Conservation (phyloP, 2,888 invertebrate species). For the Dilophus febrilis region DNA sequence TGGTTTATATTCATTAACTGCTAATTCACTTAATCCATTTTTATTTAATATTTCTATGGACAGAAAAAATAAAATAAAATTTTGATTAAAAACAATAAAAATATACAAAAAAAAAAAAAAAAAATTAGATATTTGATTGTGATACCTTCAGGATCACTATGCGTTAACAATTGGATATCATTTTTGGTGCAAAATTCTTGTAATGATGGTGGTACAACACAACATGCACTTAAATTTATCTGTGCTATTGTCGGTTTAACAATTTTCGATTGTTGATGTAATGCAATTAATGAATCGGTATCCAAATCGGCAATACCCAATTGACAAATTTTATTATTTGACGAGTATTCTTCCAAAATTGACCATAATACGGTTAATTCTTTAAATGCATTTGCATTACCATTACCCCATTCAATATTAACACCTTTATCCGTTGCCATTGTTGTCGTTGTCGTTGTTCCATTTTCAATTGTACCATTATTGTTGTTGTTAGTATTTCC, state of each 20-base stretch:
- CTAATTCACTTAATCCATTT: conserved; percentile 39
- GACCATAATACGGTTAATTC: conserved; percentile 62
- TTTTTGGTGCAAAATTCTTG: conserved; percentile 79
- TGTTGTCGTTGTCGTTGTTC: background rate
- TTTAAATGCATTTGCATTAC: conserved; percentile 32
- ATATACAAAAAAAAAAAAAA: background rate
- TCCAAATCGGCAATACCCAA: conserved; percentile 85
- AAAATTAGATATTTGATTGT: conserved; percentile 4
- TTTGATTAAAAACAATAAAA: conserved; percentile 8
- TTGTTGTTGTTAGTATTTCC: background rate
- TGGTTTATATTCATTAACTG: conserved; percentile 33
- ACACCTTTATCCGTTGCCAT: conserved; percentile 14
- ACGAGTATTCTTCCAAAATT: conserved; percentile 53
- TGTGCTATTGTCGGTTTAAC: conserved; percentile 79
- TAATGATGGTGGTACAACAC: conserved; percentile 82
- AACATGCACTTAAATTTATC: conserved; percentile 82
- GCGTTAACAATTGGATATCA: conserved; percentile 84
- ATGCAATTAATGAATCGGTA: conserved; percentile 53
- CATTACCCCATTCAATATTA: conserved; percentile 33
- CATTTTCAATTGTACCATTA: conserved; percentile 1
- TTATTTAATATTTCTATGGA: conserved; percentile 36
- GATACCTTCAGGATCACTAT: conserved; percentile 79
- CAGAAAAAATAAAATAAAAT: conserved; percentile 1
- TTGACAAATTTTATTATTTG: conserved; percentile 42
- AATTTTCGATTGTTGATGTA: conserved; percentile 53